Percentiles rank a stretch among this genome's conserved stretches.
Conservation (phyloP, 2,797 vertebrate species). For the Pantherophis vulpinus region DNA sequence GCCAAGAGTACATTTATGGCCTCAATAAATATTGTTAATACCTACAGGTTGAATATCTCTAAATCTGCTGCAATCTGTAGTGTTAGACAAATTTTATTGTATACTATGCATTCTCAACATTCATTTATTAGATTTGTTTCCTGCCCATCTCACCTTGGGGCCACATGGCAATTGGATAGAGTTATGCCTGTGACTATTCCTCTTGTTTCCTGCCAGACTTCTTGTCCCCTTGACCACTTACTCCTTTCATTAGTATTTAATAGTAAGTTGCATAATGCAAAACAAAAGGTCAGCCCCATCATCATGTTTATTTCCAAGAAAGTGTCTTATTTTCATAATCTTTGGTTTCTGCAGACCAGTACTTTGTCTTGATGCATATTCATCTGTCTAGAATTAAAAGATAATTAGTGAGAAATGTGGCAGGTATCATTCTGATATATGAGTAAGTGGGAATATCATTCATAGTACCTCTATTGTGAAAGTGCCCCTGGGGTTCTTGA, state of each 20-base stretch:
- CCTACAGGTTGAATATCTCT: neutral
- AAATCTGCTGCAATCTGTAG: neutral
- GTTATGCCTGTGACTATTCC: neutral
- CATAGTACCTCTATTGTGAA: neutral
- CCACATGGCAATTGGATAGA: neutral
- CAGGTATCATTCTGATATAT: neutral
- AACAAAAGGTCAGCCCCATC: neutral
- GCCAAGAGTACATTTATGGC: neutral
- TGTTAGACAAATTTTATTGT: neutral
- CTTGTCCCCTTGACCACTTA: neutral
- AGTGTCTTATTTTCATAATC: neutral
- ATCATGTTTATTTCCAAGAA: neutral
- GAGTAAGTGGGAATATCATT: neutral
- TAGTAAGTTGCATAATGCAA: neutral
- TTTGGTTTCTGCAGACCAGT: neutral
- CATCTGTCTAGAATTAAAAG: neutral
- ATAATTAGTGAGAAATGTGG: neutral
- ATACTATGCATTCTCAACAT: neutral
- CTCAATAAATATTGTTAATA: neutral
- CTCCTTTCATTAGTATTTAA: neutral
- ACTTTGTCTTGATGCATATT: neutral
- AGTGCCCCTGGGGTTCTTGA: neutral
- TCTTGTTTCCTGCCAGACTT: neutral
- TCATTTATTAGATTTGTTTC: neutral
- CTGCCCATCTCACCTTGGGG: neutral